Evolutionary conservation across 1,140 invertebrate genomes (phyloP).

Genomic region (Popillia japonica): DNA sequence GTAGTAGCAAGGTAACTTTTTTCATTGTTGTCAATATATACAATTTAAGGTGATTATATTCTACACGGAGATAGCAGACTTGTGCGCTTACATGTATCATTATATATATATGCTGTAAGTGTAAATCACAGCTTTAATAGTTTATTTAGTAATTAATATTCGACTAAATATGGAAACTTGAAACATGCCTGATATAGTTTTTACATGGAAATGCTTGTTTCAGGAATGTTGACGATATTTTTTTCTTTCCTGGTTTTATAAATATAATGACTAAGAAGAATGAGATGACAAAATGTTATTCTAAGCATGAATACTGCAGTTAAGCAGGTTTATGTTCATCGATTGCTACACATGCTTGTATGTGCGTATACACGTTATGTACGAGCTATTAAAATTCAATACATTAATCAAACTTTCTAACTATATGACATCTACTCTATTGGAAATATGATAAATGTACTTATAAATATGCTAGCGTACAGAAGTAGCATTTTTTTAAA

Average conservation of each 20-base stretch:
- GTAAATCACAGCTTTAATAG: no score
- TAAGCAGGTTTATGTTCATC: no score
- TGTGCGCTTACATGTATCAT: no score
- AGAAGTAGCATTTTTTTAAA: not conserved
- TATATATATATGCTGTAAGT: no score
- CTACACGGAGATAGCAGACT: no score
- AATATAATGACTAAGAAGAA: not conserved
- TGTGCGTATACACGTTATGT: not conserved
- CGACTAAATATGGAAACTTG: not conserved
- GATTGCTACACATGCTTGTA: not conserved
- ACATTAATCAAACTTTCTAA: slow-evolving; percentile 1
- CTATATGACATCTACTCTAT: not conserved
- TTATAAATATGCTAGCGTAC: not conserved
- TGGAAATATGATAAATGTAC: not conserved
- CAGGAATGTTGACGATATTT: not conserved
- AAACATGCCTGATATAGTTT: not conserved
- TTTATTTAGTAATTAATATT: not conserved
- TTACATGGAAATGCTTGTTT: not conserved
- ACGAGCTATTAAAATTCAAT: slow-evolving; percentile 11
- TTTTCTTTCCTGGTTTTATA: not conserved
- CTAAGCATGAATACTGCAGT: not conserved
- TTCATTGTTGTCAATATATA: no score
- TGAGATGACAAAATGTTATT: slow-evolving; percentile 2
- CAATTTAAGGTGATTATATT: no score
- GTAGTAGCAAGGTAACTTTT: no score